A percentile compares a stretch with the other conserved stretches of the same genome.
Evolutionary conservation across 2,888 invertebrate species (phyloP).

Genomic region (Leptinotarsa tumamoca): DNA sequence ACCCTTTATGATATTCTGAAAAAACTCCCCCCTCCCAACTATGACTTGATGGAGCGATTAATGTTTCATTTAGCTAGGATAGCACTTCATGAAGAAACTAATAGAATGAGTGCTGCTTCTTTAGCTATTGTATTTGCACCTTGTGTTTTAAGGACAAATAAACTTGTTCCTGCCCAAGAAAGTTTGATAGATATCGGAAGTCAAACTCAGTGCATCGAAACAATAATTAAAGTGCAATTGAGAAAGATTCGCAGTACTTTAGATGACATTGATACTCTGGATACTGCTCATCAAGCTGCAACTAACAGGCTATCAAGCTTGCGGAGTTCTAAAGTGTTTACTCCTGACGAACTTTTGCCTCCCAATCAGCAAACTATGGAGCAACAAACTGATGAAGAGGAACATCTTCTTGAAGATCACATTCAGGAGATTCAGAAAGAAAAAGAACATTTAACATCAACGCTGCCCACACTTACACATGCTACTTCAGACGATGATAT

Average conservation of each 20-base stretch:
- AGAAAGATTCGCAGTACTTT: constrained; percentile 85
- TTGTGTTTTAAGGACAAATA: constrained; percentile 90
- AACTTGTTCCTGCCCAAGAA: constrained; percentile 90
- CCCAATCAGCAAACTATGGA: constrained; percentile 52
- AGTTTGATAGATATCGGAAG: constrained; percentile 88
- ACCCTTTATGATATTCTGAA: constrained; percentile 89
- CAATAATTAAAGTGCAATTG: constrained; percentile 89
- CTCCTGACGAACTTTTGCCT: constrained; percentile 70
- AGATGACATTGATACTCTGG: constrained; percentile 90
- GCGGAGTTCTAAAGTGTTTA: constrained; percentile 79
- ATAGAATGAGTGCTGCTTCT: constrained; percentile 92
- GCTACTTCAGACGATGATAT: constrained; percentile 91
- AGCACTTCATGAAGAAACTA: constrained; percentile 86
- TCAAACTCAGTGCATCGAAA: constrained; percentile 91
- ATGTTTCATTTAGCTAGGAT: constrained; percentile 94
- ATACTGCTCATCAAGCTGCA: constrained; percentile 88
- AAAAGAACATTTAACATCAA: constrained; percentile 83
- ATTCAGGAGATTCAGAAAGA: constrained; percentile 86
- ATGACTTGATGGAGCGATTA: constrained; percentile 89
- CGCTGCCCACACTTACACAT: constrained; percentile 83
- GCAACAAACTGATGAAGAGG: constrained; percentile 74
- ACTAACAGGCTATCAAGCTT: constrained; percentile 82
- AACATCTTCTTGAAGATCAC: constrained; percentile 80
- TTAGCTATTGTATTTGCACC: constrained; percentile 96
- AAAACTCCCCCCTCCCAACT: constrained; percentile 89